phyloP scores from a whole-genome alignment of 2,888 invertebrate species.

The Pimpla rufipes region DNA sequence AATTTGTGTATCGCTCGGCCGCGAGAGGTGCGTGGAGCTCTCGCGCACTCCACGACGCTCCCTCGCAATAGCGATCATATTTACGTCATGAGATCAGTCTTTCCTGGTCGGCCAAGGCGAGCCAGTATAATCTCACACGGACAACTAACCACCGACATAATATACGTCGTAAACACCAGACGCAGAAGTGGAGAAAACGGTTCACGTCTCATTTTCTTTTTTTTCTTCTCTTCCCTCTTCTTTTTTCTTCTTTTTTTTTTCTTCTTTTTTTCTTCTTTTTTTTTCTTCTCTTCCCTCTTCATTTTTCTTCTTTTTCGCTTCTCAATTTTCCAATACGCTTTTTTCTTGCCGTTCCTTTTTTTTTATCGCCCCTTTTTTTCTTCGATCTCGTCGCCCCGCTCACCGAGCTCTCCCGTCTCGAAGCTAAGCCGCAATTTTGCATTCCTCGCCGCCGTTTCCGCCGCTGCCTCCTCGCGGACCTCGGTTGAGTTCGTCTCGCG shows the following conservation, averaged over 20 bases:
- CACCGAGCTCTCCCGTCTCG: neutral
- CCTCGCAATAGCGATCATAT: slow-evolving; percentile 72
- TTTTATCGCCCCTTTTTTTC: too few species aligned
- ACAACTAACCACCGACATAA: slow-evolving; percentile 20
- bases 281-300: neutral
- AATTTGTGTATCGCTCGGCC: neutral
- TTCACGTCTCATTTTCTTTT: slow-evolving; percentile 21
- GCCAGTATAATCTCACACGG: slow-evolving; percentile 60
- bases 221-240: slow-evolving; percentile 20
- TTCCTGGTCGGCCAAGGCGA: slow-evolving; percentile 77
- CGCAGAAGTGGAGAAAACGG: slow-evolving; percentile 29
- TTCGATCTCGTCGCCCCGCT: slow-evolving; percentile 39
- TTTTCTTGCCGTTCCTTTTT: neutral
- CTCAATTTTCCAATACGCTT: neutral
- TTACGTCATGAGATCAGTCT: slow-evolving; percentile 79
- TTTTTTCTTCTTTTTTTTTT: slow-evolving; percentile 28
- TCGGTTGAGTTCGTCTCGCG: slow-evolving; percentile 39
- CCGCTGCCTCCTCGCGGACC: slow-evolving; percentile 40
- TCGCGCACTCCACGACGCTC: slow-evolving; percentile 37
- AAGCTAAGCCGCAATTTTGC: slow-evolving; percentile 56
- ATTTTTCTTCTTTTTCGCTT: neutral
- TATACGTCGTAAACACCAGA: neutral
- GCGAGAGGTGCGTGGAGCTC: neutral
- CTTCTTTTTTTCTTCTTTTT: slow-evolving; percentile 29
- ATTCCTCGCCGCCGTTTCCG: slow-evolving; percentile 55